Base-by-base conservation (phyloP, 2,797 vertebrate genomes). In the Trematomus bernacchii region DNA sequence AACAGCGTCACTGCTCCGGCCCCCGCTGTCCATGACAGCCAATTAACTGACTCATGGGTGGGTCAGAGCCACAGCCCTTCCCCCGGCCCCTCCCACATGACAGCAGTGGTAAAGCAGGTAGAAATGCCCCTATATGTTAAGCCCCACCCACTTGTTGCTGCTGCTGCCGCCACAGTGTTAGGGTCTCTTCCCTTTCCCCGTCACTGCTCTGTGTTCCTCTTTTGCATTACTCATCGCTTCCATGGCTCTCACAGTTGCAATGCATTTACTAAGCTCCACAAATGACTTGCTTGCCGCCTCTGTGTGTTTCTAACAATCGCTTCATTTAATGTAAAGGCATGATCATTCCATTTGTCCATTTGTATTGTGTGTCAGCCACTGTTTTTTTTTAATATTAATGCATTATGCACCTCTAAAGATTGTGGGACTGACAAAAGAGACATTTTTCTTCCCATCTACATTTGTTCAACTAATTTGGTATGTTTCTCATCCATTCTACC, bases 71-170 rank as follows among this genome's bases (percentile, higher is more conserved):
- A 91, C 87, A 90, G 92, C 62, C 94, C 91, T 89, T 89, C 93
- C 89, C 93, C 95, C 85, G 96, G 94, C 93, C 95, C 93, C 89
- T 93, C 96, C 93, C 94, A 93, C 95, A 91, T 95, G 95, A 93
- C 96, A 95, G 93, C 95, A 90, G 92, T 96, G 92, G 94, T 96
- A 94, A 96, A 96, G 93, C 96, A 98, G 97, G 97, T 98, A 97
- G 96, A 96, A 78, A 87, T 87, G 88, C 93, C 94, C 92, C 91
- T 91, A 89, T 87, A 91, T 91, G 90, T 91, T 91, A 89, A 93
- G 92, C 82, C 90, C 93, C 91, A 80, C 91, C 92, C 92, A 91
- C 94, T 87, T 91, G 93, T 92, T 92, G 88, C 92, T 91, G 91
- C 92, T 84, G 90, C 93, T 80, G 85, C 91, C 55, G 71, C 90